phyloP scores from a whole-genome alignment of 2,888 invertebrate genomes.

The Molorchus minor region DNA sequence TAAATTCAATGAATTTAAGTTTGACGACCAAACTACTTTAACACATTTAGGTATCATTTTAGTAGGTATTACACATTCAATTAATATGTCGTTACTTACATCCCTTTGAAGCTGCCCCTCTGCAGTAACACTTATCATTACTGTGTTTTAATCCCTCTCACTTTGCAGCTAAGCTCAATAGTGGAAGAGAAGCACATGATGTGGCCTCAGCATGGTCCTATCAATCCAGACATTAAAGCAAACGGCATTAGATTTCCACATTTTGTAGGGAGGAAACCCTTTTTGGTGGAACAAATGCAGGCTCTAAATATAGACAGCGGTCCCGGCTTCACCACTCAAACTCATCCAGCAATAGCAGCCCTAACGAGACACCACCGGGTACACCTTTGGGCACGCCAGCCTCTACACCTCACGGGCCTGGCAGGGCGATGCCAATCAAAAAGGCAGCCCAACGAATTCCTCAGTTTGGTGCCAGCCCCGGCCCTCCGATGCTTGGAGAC shows the following conservation, averaged over 20 bases:
- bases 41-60: too few species aligned
- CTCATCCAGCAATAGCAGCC: slow-evolving; percentile 67
- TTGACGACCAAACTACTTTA: too few species aligned
- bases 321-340: slow-evolving; percentile 65
- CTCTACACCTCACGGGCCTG: slow-evolving; percentile 40
- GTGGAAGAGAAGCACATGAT: slow-evolving; percentile 41
- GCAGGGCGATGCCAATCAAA: slow-evolving; percentile 39
- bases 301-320: slow-evolving; percentile 64
- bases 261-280: slow-evolving; percentile 52
- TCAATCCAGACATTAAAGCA: slow-evolving; percentile 47
- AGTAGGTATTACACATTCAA: too few species aligned
- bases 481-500: slow-evolving; percentile 52
- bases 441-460: slow-evolving; percentile 53
- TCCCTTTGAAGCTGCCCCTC: too few species aligned
- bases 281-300: slow-evolving; percentile 63
- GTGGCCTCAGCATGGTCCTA: slow-evolving; percentile 40
- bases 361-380: slow-evolving; percentile 69
- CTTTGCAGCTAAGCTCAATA: slow-evolving; percentile 23
- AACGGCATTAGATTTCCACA: slow-evolving; percentile 55
- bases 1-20: too few species aligned
- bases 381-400: slow-evolving; percentile 49
- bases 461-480: slow-evolving; percentile 50
- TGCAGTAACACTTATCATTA: background rate
- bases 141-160: slow-evolving; percentile 13
- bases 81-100: too few species aligned